These are phyloP conservation scores for Falcaria lacertinaria DNA, from an alignment of 2,888 invertebrate genomes.

Conservation along the genomic window DNA sequence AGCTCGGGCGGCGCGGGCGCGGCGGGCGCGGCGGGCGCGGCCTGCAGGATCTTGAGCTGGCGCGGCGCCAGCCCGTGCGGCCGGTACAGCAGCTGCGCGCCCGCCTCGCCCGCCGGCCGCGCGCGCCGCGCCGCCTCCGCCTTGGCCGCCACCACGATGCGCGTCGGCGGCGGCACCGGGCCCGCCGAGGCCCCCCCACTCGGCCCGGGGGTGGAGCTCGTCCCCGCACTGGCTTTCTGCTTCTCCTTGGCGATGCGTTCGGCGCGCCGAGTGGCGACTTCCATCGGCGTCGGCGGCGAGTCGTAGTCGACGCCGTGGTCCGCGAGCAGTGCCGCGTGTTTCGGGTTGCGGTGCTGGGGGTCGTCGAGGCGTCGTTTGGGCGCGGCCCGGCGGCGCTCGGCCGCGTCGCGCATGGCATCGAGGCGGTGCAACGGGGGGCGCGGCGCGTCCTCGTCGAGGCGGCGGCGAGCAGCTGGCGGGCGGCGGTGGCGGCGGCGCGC, in stretches of 20 bases:
- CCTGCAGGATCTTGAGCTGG: constrained; percentile 70
- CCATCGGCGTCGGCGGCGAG: constrained; percentile 89
- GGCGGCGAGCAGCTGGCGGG: constrained; percentile 83
- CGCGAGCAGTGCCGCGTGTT: constrained; percentile 89
- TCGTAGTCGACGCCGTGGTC: constrained; percentile 94
- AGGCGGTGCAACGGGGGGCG: constrained; percentile 74
- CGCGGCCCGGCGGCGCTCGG: constrained; percentile 86
- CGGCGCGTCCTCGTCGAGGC: constrained; percentile 80
- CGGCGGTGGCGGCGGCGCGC: constrained; percentile 94
- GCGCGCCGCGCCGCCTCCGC: constrained; percentile 30
- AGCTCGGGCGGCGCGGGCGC: constrained; percentile 13
- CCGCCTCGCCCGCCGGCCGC: constrained; percentile 55
- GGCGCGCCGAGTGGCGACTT: constrained; percentile 88
- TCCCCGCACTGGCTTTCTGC: constrained; percentile 66
- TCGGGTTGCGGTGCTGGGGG: constrained; percentile 85
- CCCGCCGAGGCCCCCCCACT: constrained; percentile 21
- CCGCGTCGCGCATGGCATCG: constrained; percentile 88
- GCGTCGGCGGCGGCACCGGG: constrained; percentile 17
- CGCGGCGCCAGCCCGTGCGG: constrained; percentile 76
- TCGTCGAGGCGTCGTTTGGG: constrained; percentile 88
- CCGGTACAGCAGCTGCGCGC: constrained; percentile 80
- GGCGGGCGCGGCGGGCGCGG: constrained; percentile 5
- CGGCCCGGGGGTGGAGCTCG: constrained; percentile 24
- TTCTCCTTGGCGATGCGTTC: constrained; percentile 93
- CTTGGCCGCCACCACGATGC: constrained; percentile 32